These are phyloP conservation scores for Drosophila kepulauana DNA, from an alignment of 1,140 invertebrate genomes.

Conservation along the genomic window DNA sequence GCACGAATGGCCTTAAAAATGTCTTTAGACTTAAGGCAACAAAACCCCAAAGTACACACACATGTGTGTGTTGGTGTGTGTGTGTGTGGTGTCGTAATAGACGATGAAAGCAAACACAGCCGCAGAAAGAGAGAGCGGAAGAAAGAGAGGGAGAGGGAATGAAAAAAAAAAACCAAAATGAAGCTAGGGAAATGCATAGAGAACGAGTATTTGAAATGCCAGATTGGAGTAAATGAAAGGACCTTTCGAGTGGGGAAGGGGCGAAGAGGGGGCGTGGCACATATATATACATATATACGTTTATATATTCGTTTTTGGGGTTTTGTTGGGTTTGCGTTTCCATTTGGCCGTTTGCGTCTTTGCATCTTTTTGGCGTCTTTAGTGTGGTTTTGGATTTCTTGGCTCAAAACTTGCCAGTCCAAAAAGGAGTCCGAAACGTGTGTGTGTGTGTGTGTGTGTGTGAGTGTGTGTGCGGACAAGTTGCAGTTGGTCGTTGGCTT, in stretches of 20 bases:
- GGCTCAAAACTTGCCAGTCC: slow-evolving; percentile 66
- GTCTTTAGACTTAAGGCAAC: slow-evolving; percentile 56
- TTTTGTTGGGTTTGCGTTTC: slow-evolving; percentile 36
- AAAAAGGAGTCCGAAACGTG: slow-evolving; percentile 10
- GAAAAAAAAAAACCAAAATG: slow-evolving; percentile 58
- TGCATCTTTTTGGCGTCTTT: slow-evolving; percentile 78
- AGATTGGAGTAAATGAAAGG: slow-evolving; percentile 46
- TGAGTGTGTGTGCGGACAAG: slow-evolving; percentile 49
- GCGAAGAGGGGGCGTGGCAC: slow-evolving; percentile 29
- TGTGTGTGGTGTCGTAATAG: slow-evolving; percentile 75
- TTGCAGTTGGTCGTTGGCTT: slow-evolving; percentile 60
- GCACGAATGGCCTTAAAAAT: slow-evolving; percentile 75
- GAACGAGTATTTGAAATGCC: slow-evolving; percentile 41
- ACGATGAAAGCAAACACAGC: slow-evolving; percentile 70
- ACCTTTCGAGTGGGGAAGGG: background rate
- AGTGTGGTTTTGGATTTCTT: slow-evolving; percentile 84
- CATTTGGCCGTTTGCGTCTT: slow-evolving; percentile 46
- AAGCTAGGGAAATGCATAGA: slow-evolving; percentile 49
- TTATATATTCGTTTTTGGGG: slow-evolving; percentile 35
- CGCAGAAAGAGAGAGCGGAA: slow-evolving; percentile 37
- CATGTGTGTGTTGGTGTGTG: slow-evolving; percentile 41
- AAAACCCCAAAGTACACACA: slow-evolving; percentile 28
- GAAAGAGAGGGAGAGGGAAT: slow-evolving; percentile 8
- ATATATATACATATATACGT: slow-evolving; percentile 40
- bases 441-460: background rate